Conservation (phyloP, 2,797 vertebrate genomes). For the Sphaeramia orbicularis region DNA sequence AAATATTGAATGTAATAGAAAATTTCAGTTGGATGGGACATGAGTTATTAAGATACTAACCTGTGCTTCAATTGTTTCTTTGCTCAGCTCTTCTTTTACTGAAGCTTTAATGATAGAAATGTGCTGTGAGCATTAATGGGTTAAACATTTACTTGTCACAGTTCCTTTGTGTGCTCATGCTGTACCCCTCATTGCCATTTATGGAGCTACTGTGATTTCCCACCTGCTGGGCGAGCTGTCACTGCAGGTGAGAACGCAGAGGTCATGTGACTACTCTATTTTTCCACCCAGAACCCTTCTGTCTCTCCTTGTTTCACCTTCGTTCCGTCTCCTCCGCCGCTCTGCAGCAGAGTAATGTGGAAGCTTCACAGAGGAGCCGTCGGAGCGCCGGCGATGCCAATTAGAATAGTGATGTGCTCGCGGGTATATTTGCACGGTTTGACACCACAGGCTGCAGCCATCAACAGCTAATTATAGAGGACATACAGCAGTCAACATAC, state of each 20-base stretch:
- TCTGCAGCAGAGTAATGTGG: neutral
- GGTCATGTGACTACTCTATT: slow-evolving; percentile 43
- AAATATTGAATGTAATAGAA: no score
- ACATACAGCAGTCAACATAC: slow-evolving; percentile 24
- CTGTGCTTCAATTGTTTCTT: no score
- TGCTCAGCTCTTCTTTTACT: no score
- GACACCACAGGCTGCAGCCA: slow-evolving; percentile 12
- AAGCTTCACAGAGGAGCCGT: slow-evolving; percentile 9
- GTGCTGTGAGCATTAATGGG: no score
- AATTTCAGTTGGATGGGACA: no score
- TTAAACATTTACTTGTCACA: no score
- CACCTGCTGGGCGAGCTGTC: slow-evolving; percentile 46
- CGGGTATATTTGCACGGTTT: slow-evolving; percentile 28
- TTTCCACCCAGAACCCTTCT: slow-evolving; percentile 2
- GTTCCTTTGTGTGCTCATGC: no score
- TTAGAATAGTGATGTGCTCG: slow-evolving; percentile 30
- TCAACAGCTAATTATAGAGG: slow-evolving; percentile 51
- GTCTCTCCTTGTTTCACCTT: slow-evolving; percentile 13
- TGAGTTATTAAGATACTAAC: no score
- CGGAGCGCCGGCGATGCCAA: slow-evolving; percentile 13
- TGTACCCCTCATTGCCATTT: slow-evolving; percentile 8
- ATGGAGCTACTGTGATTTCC: slow-evolving; percentile 14
- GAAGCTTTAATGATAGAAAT: no score
- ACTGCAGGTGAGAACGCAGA: slow-evolving; percentile 13
- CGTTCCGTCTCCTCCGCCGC: slow-evolving; percentile 8